Evolutionary conservation across 2,113 vertebrate genomes (phyloP), one percentile per base, ranked within the genome.

Genomic region (Arenaria interpres): DNA sequence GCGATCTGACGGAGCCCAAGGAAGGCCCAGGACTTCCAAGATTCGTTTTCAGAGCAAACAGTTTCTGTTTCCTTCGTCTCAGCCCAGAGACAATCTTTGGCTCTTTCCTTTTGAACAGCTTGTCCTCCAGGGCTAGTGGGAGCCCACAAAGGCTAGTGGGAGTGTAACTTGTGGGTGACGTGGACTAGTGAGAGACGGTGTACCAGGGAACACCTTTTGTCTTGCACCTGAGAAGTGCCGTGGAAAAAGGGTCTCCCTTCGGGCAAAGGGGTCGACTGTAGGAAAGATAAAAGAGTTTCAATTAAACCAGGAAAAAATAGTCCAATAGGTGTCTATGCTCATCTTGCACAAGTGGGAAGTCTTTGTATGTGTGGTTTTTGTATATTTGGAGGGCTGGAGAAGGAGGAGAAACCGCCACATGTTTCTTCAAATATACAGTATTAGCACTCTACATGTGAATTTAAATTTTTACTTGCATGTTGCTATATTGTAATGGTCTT

Each of bases 401-500:
- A 88, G 35, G 10, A 68, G 30, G 56, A 83, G 25, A 35, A 79
- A 24, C 37, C 64, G 43, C 48, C n/a, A 25, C 10, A 18, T 45
- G 12, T 76, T 79, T 92, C 22, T 76, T 95, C 54, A 79, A 53
- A 62, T 51, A 64, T 16, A 46, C 28, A 71, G 15, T 59, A 33
- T 32, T 62, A 78, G 39, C 80, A 73, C 17, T 76, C 48, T 48
- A 64, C 56, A 33, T 73, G 21, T 87, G 37, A 92, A 83, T 90
- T 63, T 78, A 91, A 95, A 90, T 53, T 85, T 88, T 78, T 78
- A 73, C 74, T 93, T 97, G 87, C 41, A 63, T 95, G 66, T 93
- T 97, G 35, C 82, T 97, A 1, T 96, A 90, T 93, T 84, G 51
- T 91, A 85, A 97, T 90, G 80, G 60, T 92, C 21, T 93, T 96